Conservation (phyloP, 2,113 vertebrate genomes). For the Haplotaxodon microlepis region DNA sequence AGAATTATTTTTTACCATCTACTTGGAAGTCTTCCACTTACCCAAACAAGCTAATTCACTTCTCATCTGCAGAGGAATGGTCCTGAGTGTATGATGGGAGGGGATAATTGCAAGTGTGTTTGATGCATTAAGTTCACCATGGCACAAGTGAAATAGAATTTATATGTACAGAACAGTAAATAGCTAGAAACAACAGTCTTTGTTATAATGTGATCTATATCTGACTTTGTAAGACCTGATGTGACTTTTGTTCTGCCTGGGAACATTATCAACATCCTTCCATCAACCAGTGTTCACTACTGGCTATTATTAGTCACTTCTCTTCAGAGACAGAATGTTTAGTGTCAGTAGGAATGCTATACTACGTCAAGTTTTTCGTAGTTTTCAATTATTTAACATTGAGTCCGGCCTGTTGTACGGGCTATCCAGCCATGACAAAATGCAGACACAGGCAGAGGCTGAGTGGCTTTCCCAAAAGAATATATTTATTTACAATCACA, state of each 20-base stretch:
- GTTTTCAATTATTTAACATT: neutral
- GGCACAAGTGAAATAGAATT: neutral
- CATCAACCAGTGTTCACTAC: neutral
- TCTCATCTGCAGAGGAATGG: neutral
- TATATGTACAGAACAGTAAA: neutral
- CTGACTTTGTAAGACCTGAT: neutral
- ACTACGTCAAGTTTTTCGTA: neutral
- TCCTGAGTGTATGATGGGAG: neutral
- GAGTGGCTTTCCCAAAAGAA: neutral
- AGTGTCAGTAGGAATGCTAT: neutral
- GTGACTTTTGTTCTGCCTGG: neutral
- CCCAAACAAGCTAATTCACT: neutral
- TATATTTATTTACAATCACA: neutral
- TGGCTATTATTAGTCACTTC: neutral
- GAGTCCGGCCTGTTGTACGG: neutral
- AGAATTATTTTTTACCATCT: fast-evolving
- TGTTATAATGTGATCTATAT: neutral
- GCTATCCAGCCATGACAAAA: neutral
- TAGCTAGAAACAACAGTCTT: fast-evolving
- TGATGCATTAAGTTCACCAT: neutral
- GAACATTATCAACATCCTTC: neutral
- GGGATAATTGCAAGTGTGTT: neutral
- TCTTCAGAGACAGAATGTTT: neutral
- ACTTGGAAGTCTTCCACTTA: neutral
- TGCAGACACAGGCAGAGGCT: neutral